Evolutionary conservation across 2,113 vertebrate species (phyloP).

Genomic region (Oostethus manadensis): DNA sequence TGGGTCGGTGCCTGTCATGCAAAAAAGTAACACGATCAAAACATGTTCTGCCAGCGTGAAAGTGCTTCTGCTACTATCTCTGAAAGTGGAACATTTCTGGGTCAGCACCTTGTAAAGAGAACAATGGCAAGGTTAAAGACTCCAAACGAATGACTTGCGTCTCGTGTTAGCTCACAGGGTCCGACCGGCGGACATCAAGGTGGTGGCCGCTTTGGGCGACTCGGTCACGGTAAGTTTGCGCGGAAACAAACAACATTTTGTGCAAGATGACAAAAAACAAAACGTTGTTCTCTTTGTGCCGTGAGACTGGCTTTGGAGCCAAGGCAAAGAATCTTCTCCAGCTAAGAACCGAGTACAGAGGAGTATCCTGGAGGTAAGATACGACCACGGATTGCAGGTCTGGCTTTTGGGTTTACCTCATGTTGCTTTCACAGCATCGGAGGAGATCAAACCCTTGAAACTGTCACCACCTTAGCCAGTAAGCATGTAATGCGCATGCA

Average conservation of each 20-base stretch:
- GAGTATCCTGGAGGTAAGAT: slow-evolving; percentile 88
- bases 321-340: slow-evolving; percentile 58
- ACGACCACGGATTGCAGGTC: neutral
- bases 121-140: too few species aligned
- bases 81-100: neutral
- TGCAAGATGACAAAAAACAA: neutral
- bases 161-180: slow-evolving; percentile 76
- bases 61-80: too few species aligned
- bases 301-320: slow-evolving; percentile 79
- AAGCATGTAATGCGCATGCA: slow-evolving; percentile 48
- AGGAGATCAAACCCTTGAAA: slow-evolving; percentile 80
- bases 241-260: neutral
- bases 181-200: slow-evolving; percentile 81
- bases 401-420: neutral
- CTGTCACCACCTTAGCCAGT: slow-evolving; percentile 87
- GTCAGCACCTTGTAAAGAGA: too few species aligned
- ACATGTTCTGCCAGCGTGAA: neutral
- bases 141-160: neutral
- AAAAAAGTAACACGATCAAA: neutral
- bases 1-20: too few species aligned
- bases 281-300: neutral
- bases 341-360: slow-evolving; percentile 70
- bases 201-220: slow-evolving; percentile 84
- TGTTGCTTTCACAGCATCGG: slow-evolving; percentile 70
- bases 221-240: slow-evolving; percentile 80